Evolutionary conservation across 1,140 invertebrate genomes (phyloP), one percentile per base, ranked within the genome.

Genomic region (Conopomorpha cramerella): DNA sequence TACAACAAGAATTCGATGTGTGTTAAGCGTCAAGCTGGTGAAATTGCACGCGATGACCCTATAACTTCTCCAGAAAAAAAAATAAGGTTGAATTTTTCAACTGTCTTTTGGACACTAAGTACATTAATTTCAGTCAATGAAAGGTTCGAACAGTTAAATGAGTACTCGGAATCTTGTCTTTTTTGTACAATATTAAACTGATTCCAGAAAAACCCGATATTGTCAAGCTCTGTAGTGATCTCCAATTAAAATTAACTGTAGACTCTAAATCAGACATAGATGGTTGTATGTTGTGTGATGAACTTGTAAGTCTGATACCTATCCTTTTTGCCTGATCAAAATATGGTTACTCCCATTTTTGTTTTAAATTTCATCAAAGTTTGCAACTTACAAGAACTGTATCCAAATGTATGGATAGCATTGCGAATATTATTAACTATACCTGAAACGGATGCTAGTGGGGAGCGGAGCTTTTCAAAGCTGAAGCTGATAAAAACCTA

Each of bases 401-500:
- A 49, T 43, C 39, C 49, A 40, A 49, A 52, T 43, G 27, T 47
- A 34, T 49, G 39, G 34, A 53, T 43, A 41, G 41, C 38, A 41
- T 36, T 46, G n/a, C 38, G 40, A 43, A 44, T 45, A 43, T 45
- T 43, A 33, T 8, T 52, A 12, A 46, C 39, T 29, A 49, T 52
- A 36, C 40, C 46, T 28, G 38, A 45, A 44, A 52, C 39, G 31
- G 39, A 44, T 39, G 48, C 45, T 41, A 41, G 39, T 34, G 49
- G 41, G 8, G 39, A 55, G 13, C 35, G 36, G 19, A 46, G 41
- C 39, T 50, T 46, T 50, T 40, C 36, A 16, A 46, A 50, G 32
- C 39, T 52, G 8, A 58, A 58, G 42, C 45, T 58, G 25, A 56
- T 53, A 30, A 63, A 63, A 55, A 56, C 41, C 25, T 57, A 55